A percentile compares a stretch with the other conserved stretches of the same genome.
Conservation (phyloP, 2,888 invertebrate species). For the Cordilura impudica region DNA sequence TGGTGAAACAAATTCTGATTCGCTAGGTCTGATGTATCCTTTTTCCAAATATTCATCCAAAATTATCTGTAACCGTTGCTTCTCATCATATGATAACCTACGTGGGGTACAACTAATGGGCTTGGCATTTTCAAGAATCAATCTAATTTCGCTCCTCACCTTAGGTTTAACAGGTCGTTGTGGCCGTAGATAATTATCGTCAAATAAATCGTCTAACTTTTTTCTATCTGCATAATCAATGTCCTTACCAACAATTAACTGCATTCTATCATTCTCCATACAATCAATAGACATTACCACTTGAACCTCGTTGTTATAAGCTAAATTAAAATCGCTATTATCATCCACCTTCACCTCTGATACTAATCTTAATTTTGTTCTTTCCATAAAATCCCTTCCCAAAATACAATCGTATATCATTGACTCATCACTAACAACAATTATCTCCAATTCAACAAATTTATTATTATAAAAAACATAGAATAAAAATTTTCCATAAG, state of each 20-base stretch:
- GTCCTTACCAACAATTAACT: neutral
- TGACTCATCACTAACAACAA: slow-evolving; percentile 6
- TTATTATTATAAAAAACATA: slow-evolving; percentile 10
- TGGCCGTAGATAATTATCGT: neutral
- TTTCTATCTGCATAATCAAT: neutral
- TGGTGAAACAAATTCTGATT: slow-evolving; percentile 45
- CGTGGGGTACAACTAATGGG: slow-evolving; percentile 41
- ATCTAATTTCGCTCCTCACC: slow-evolving; percentile 19
- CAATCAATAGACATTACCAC: slow-evolving; percentile 12
- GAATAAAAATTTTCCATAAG: slow-evolving; percentile 20
- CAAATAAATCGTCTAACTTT: neutral
- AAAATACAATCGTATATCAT: neutral
- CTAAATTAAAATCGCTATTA: neutral
- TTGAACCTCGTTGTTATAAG: neutral
- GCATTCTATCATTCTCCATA: neutral
- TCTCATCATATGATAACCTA: slow-evolving; percentile 44
- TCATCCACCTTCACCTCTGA: neutral
- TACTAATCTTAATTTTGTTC: neutral
- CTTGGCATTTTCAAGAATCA: slow-evolving; percentile 25
- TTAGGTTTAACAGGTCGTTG: slow-evolving; percentile 5
- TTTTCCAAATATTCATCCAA: slow-evolving; percentile 42
- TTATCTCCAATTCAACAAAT: slow-evolving; percentile 1
- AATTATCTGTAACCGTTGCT: slow-evolving; percentile 28
- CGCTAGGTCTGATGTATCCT: no score
- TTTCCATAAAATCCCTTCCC: slow-evolving; percentile 24